Evolutionary conservation across 2,888 invertebrate genomes (phyloP), one percentile per base, ranked within the genome.

Genomic region (Lapara coniferarum): DNA sequence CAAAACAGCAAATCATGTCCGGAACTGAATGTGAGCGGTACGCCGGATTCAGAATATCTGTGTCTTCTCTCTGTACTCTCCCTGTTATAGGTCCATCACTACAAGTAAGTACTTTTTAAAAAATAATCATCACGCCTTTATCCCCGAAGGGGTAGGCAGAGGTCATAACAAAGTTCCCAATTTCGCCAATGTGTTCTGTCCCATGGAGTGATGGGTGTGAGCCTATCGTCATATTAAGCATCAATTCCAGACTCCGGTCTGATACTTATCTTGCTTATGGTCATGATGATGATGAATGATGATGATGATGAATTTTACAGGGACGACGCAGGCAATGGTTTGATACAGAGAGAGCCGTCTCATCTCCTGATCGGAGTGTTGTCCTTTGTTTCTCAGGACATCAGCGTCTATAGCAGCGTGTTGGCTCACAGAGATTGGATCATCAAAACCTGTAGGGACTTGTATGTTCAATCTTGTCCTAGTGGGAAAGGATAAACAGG

Each of bases 301-400:
- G 5, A 37, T 37, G 37, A 37, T 55, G 8, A 14, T 66, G 1
- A 30, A 30, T 14, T 51, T 66, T 66, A 37, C 37, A 69, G 78
- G 10, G 78, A 77, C n/a, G 78, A 79, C 14, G 59, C 74, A 16
- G 78, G 77, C 13, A 73, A 75, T n/a, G 78, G 77, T 6, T 66
- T 79, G 58, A 67, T 79, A 5, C 59, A 63, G 7, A 59, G 66
- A 16, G 19, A 66, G 0, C 71, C 70, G 0, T 14, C 12, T 1
- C 13, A 19, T 14, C 52, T 67, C 6, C 49, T 79, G 30, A 66
- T 74, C 10, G 78, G 72, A 0, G 76, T 79, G 13, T 69, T 78
- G 0, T 78, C 79, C 0, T 74, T 70, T 63, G 70, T 75, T 70
- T 57, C 71, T 12, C 59, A 74, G 8, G 74, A 72, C 0, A 58